Evolutionary conservation across 2,888 invertebrate genomes (phyloP).

Genomic region (Metellina segmentata): DNA sequence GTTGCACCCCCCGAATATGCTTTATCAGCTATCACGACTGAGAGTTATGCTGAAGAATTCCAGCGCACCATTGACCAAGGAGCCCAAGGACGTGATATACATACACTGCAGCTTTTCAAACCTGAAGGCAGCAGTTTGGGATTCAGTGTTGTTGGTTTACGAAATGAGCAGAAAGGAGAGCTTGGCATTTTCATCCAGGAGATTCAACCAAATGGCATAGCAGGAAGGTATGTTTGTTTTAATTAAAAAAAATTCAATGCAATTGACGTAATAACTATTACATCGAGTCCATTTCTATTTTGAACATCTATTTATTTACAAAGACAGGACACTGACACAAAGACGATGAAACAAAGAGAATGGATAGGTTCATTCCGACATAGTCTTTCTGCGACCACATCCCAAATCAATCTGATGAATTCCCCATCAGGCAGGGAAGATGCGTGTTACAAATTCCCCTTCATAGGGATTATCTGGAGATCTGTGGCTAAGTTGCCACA

Average conservation of each 20-base stretch:
- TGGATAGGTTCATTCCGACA: no score
- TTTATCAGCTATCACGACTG: slow-evolving; percentile 77
- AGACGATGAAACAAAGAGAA: no score
- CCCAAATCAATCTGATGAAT: no score
- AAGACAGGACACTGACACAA: no score
- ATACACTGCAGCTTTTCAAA: slow-evolving; percentile 85
- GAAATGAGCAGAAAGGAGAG: slow-evolving; percentile 85
- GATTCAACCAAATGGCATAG: slow-evolving; percentile 85
- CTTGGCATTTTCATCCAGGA: slow-evolving; percentile 86
- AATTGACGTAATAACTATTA: no score
- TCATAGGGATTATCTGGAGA: no score
- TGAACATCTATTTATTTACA: no score
- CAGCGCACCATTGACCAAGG: slow-evolving; percentile 83
- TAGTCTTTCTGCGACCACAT: no score
- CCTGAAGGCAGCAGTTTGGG: slow-evolving; percentile 86
- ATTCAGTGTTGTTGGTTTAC: slow-evolving; percentile 86
- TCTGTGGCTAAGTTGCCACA: no score
- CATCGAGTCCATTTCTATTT: no score
- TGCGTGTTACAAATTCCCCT: no score
- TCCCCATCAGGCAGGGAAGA: no score
- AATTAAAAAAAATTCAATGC: not conserved
- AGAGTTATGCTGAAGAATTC: slow-evolving; percentile 83
- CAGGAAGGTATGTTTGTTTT: slow-evolving; percentile 83
- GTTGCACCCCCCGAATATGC: slow-evolving; percentile 76
- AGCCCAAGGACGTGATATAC: slow-evolving; percentile 84